Evolutionary conservation across 1,140 invertebrate genomes (phyloP).

Genomic region (Dreissena rostriformis): DNA sequence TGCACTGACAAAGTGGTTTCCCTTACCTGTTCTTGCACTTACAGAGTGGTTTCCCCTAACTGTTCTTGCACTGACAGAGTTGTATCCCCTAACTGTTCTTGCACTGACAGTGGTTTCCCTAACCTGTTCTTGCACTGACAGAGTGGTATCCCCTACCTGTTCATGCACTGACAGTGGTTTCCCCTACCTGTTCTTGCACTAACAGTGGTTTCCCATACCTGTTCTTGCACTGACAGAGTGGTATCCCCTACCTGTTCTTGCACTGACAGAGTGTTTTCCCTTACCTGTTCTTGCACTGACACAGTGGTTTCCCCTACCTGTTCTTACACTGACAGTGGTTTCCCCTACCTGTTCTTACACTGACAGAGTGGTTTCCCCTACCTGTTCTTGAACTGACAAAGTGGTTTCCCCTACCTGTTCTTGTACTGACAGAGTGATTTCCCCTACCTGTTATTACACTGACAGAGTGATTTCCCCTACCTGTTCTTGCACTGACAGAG

Average conservation of each 20-base stretch:
- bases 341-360: too few relatives aligned
- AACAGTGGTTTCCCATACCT: conserved; percentile 46
- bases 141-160: neutral
- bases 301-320: too few relatives aligned
- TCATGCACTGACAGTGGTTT: neutral
- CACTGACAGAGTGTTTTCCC: conserved; percentile 26
- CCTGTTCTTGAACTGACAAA: neutral
- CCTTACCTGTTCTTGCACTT: neutral
- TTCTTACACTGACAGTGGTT: too few relatives aligned
- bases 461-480: conserved; percentile 14
- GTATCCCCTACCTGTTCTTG: conserved; percentile 55
- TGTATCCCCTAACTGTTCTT: too few relatives aligned
- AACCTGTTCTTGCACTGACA: neutral
- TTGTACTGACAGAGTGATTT: neutral
- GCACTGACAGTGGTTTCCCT: too few relatives aligned
- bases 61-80: too few relatives aligned
- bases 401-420: too few relatives aligned
- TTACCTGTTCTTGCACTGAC: neutral
- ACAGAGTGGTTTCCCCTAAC: neutral
- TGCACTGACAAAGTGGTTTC: too few relatives aligned
- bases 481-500: conserved; percentile 57
- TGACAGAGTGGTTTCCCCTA: too few relatives aligned
- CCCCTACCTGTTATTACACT: neutral
- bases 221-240: neutral
- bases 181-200: conserved; percentile 57